Conservation (phyloP, 23 tunicate species). For the Diplosoma virens region DNA sequence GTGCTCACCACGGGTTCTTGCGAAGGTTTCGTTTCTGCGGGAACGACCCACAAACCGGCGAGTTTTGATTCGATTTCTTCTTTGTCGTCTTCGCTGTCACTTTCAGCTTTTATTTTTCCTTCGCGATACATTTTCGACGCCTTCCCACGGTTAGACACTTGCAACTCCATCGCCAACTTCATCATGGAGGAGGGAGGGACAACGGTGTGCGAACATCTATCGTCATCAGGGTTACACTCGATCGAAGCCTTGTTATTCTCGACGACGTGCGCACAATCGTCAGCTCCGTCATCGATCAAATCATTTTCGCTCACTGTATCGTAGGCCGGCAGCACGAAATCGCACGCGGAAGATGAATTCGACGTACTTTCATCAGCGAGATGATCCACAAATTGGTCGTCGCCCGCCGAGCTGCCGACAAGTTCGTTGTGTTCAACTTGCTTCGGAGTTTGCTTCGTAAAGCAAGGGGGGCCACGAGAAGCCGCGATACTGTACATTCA, state of each 20-base stretch:
- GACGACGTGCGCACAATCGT: no score
- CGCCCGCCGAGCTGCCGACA: background rate
- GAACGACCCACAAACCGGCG: conserved; percentile 72
- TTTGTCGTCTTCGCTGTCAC: background rate
- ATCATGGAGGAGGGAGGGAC: conserved; percentile 82
- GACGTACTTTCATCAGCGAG: no score
- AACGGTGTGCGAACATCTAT: conserved; percentile 66
- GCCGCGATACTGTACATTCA: conserved; percentile 9
- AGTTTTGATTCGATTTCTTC: conserved; percentile 37
- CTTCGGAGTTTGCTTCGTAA: background rate
- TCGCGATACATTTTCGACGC: conserved; percentile 61
- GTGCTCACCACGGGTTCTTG: conserved; percentile 14
- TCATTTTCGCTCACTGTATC: no score
- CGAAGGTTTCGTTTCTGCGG: conserved; percentile 8
- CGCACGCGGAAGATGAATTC: no score
- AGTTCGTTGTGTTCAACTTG: background rate
- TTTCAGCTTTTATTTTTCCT: conserved; percentile 38
- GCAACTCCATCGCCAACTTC: conserved; percentile 85
- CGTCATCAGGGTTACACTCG: conserved; percentile 19
- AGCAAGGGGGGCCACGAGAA: conserved; percentile 16
- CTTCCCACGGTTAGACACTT: conserved; percentile 58
- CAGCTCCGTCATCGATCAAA: background rate
- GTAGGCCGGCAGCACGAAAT: no score
- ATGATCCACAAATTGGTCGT: background rate
- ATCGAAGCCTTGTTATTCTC: no score